These are phyloP conservation scores for Allygus modestus DNA, from an alignment of 2,888 invertebrate species.

Conservation along the genomic window DNA sequence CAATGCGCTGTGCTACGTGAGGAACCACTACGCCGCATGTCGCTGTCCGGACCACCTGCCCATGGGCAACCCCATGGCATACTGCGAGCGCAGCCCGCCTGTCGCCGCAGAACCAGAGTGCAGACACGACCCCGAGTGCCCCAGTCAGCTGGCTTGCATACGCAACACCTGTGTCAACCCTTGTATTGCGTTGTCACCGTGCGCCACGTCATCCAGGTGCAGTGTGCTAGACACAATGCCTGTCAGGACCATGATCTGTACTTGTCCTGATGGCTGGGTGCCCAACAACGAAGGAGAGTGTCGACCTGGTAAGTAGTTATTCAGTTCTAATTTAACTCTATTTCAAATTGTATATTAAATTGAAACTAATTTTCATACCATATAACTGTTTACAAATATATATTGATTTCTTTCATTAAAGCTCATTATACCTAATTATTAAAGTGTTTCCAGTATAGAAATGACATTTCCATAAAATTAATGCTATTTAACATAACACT, in stretches of 20 bases:
- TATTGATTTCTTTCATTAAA: no score
- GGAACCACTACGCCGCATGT: slow-evolving; percentile 89
- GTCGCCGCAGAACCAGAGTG: slow-evolving; percentile 77
- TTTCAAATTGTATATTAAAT: background rate
- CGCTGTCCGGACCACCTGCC: slow-evolving; percentile 89
- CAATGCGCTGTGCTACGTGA: slow-evolving; percentile 88
- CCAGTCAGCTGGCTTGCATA: slow-evolving; percentile 89
- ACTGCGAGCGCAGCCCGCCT: slow-evolving; percentile 80
- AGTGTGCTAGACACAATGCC: slow-evolving; percentile 91
- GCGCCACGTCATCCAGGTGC: slow-evolving; percentile 86
- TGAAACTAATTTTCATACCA: no score
- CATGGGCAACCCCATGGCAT: slow-evolving; percentile 87
- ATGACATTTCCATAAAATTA: no score
- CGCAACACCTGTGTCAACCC: slow-evolving; percentile 91
- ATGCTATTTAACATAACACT: no score
- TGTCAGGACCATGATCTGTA: slow-evolving; percentile 92
- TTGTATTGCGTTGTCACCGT: slow-evolving; percentile 77
- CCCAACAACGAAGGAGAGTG: slow-evolving; percentile 89
- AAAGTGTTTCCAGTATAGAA: no score
- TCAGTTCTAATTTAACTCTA: no score
- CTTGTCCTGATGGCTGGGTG: slow-evolving; percentile 91
- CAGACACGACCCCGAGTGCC: slow-evolving; percentile 88
- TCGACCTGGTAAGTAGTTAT: slow-evolving; percentile 79
- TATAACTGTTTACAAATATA: no score
- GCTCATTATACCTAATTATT: no score